phyloP scores from a whole-genome alignment of 2,797 vertebrate genomes.

The Danio aesculapii region DNA sequence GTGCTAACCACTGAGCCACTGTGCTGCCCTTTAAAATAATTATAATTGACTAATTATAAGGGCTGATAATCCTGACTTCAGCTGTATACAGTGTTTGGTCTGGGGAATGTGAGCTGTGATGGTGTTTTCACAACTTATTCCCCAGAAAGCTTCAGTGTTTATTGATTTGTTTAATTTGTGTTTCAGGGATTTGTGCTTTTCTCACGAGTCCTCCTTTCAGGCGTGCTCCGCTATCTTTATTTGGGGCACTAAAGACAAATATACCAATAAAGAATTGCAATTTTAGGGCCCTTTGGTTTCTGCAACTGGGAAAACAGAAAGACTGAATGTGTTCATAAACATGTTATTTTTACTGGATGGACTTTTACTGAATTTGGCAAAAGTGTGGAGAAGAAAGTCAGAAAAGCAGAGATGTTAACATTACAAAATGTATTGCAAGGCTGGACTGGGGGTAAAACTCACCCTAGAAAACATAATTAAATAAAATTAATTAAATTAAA shows the following conservation, averaged over 20 bases:
- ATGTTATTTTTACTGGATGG: not conserved
- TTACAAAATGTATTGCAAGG: too few species aligned
- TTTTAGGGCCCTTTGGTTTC: not conserved
- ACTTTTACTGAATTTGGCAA: not conserved
- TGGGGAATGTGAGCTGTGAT: not conserved
- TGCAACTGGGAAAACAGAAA: not conserved
- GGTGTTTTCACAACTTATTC: not conserved
- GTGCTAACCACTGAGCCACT: too few species aligned
- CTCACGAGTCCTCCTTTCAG: not conserved
- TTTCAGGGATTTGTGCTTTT: not conserved
- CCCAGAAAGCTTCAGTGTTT: slow-evolving; percentile 4
- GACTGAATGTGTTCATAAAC: not conserved
- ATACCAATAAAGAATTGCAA: not conserved
- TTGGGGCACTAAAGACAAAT: not conserved
- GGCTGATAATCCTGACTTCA: too few species aligned
- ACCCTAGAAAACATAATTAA: too few species aligned
- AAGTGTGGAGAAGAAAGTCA: too few species aligned
- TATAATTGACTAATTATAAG: too few species aligned
- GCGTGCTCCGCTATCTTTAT: not conserved
- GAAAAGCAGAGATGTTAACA: too few species aligned
- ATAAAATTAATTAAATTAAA: too few species aligned
- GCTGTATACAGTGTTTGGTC: not conserved
- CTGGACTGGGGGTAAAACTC: too few species aligned
- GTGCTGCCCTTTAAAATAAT: too few species aligned
- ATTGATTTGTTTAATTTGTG: slow-evolving; percentile 35